phyloP scores from a whole-genome alignment of 2,797 vertebrate species.

The Notolabrus celidotus region DNA sequence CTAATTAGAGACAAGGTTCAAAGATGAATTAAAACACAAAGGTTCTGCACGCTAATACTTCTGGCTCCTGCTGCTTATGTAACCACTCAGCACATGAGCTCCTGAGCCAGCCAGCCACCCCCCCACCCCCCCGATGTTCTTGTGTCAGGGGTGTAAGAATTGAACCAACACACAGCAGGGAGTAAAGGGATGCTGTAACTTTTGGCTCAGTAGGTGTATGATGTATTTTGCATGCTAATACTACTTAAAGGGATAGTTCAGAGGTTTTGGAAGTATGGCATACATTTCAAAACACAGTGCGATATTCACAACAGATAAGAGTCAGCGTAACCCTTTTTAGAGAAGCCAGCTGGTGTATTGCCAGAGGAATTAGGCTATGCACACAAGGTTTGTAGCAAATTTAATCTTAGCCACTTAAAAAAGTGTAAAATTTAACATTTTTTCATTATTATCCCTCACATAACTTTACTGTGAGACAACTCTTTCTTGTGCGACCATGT shows the following conservation, averaged over 20 bases:
- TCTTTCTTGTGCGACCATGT: no score
- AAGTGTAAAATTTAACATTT: no score
- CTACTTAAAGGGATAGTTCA: conserved; percentile 2
- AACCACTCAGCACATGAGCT: conserved; percentile 42
- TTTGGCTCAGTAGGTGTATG: conserved; percentile 10
- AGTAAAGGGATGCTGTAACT: conserved; percentile 17
- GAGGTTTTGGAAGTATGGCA: neutral
- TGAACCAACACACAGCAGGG: conserved; percentile 10
- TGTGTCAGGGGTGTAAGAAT: conserved; percentile 41
- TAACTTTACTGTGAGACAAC: no score
- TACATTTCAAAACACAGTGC: neutral
- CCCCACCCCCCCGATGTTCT: conserved; percentile 31
- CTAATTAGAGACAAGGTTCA: conserved; percentile 72
- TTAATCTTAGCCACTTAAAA: no score
- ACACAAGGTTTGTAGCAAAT: no score
- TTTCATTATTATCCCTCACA: no score
- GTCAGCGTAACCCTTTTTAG: no score
- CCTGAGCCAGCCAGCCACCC: conserved; percentile 37
- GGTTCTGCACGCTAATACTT: conserved; percentile 59
- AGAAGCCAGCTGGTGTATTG: no score
- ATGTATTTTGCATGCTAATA: conserved; percentile 21
- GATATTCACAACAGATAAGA: no score
- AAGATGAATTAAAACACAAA: conserved; percentile 57
- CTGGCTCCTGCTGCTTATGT: conserved; percentile 52
- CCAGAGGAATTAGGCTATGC: no score